Percentiles rank a stretch among this genome's conserved stretches.
Evolutionary conservation across 2,888 invertebrate genomes (phyloP).

Genomic region (Hyppa rectilinea): DNA sequence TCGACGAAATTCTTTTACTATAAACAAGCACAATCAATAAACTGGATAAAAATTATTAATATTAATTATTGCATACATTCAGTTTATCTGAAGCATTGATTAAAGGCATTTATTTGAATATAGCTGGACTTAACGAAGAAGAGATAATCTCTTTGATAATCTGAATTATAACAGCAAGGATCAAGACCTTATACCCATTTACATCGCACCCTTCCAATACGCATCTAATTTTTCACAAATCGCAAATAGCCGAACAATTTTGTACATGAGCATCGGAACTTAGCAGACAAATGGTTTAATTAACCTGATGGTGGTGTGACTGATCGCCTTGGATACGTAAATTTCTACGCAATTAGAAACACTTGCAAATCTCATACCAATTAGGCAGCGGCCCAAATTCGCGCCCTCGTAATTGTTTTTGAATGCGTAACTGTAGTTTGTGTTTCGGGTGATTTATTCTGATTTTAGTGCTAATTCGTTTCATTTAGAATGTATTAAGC

Average conservation of each 20-base stretch:
- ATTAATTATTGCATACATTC: not conserved
- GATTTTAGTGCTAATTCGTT: constrained; percentile 68
- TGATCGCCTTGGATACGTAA: constrained; percentile 87
- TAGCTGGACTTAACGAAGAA: not conserved
- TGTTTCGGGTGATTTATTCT: constrained; percentile 85
- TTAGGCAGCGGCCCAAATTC: constrained; percentile 89
- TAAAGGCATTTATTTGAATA: too few species aligned
- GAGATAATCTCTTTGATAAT: not conserved
- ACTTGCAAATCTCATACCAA: constrained; percentile 90
- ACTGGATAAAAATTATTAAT: not conserved
- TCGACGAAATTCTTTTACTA: not conserved
- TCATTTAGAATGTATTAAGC: constrained; percentile 51
- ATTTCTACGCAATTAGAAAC: constrained; percentile 89
- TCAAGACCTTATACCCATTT: constrained; percentile 47
- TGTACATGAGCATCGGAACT: constrained; percentile 77
- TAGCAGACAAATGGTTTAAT: constrained; percentile 90
- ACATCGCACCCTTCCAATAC: constrained; percentile 58
- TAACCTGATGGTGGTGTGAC: constrained; percentile 89
- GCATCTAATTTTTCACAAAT: constrained; percentile 69
- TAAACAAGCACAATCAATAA: not conserved
- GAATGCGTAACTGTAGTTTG: constrained; percentile 86
- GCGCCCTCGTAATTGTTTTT: constrained; percentile 89
- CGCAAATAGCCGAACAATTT: constrained; percentile 71
- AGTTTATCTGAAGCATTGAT: not conserved
- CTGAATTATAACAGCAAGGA: constrained; percentile 26